A percentile compares a stretch with the other conserved stretches of the same genome.
phyloP scores from a whole-genome alignment of 2,888 invertebrate genomes.

The Hedya salicella region DNA sequence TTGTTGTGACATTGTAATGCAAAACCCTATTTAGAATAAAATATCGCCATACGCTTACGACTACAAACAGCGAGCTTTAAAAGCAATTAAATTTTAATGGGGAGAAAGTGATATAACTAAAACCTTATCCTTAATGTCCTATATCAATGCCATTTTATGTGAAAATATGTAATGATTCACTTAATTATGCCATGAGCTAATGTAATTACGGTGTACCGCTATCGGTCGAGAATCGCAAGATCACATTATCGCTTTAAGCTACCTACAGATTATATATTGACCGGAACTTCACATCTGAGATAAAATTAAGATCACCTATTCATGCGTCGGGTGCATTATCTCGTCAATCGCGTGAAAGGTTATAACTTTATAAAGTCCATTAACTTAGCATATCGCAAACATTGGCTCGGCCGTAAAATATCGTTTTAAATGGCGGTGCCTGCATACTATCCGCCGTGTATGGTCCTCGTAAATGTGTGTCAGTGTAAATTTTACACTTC shows the following conservation, averaged over 20 bases:
- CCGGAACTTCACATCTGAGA: constrained; percentile 70
- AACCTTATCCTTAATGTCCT: constrained; percentile 21
- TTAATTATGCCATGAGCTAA: constrained; percentile 32
- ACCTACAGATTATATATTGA: constrained; percentile 72
- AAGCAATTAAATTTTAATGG: constrained; percentile 34
- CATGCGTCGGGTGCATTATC: constrained; percentile 77
- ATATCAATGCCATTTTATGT: constrained; percentile 24
- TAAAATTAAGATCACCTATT: constrained; percentile 83
- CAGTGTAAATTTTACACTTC: constrained; percentile 75
- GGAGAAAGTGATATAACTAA: constrained; percentile 35
- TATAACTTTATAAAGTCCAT: constrained; percentile 74
- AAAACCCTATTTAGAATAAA: constrained; percentile 41
- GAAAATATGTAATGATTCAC: constrained; percentile 31
- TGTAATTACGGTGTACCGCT: constrained; percentile 48
- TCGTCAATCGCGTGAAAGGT: constrained; percentile 71
- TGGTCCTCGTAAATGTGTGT: constrained; percentile 66
- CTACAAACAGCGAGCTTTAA: constrained; percentile 17
- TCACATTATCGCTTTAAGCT: constrained; percentile 76
- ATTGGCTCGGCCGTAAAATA: constrained; percentile 65
- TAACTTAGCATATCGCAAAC: constrained; percentile 72
- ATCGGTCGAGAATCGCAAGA: constrained; percentile 74
- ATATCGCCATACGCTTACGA: constrained; percentile 28
- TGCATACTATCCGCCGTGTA: constrained; percentile 50
- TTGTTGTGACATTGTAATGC: constrained; percentile 43
- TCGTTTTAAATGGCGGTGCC: constrained; percentile 62